Evolutionary conservation across 2,888 invertebrate species (phyloP), one percentile per base, ranked within the genome.

Genomic region (Pandemis corylana): DNA sequence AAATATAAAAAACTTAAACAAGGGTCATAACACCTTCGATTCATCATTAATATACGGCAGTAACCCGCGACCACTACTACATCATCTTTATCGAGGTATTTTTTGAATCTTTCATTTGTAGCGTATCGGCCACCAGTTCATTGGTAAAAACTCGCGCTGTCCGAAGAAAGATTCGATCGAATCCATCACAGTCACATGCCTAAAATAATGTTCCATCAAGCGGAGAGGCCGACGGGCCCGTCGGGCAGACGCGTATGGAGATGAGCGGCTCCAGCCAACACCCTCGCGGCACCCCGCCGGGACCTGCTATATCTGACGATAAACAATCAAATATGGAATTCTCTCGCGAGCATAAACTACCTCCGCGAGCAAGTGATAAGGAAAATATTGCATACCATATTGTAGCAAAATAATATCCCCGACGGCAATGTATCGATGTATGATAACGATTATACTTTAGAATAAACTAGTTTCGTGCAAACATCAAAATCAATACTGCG

Each of bases 101-200:
- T 77, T 77, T 80, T 67, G 73, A 74, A 69, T 68, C 77, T 70
- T 74, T 63, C 68, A 71, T 59, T 67, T 67, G 72, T 68, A 74
- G 63, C 70, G 62, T 75, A 71, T 53, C 63, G 66, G 66, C 46
- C 71, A 71, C 67, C 70, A 63, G 75, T 69, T 73, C 80, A 82
- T 83, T 83, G 85, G 87, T 87, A 89, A 89, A 90, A 90, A 89
- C 87, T 85, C 81, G 83, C 83, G 84, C 88, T 89, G 92, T 94
- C 92, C 79, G 81, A 88, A 87, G 86, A 87, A 82, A 89, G 90
- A 91, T 90, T 86, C 86, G 85, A 92, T 90, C 89, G 84, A 90
- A 94, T 94, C 93, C 87, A 94, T 94, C 93, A 93, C 90, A 90
- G 93, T 94, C 93, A 90, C 87, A 90, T 87, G 85, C 90, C 86